Conservation (phyloP, 1,140 invertebrate genomes). For the Euura saliciscinereae region DNA sequence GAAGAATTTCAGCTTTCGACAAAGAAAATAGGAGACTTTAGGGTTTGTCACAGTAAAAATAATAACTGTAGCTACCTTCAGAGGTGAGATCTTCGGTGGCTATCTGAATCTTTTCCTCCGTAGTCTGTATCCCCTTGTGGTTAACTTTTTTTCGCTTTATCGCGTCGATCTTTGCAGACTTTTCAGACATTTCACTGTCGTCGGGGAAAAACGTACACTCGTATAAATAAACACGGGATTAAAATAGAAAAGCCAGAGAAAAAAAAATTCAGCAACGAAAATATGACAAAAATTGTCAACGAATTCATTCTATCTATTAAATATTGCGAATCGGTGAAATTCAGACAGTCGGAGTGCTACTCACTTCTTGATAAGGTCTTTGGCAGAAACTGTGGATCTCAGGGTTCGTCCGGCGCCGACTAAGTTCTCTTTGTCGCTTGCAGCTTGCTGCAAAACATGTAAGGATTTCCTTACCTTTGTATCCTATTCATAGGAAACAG, state of each 20-base stretch:
- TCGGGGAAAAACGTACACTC: too few species aligned
- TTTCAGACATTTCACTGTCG: constrained; percentile 36
- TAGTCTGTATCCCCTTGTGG: constrained; percentile 63
- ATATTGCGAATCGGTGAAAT: too few species aligned
- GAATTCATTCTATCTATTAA: too few species aligned
- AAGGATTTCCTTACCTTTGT: constrained; percentile 62
- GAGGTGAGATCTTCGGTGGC: constrained; percentile 67
- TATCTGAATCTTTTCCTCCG: constrained; percentile 58
- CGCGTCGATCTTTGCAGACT: constrained; percentile 28
- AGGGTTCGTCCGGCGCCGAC: constrained; percentile 59
- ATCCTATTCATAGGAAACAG: constrained; percentile 32
- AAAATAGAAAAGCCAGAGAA: too few species aligned
- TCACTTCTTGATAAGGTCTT: constrained; percentile 45
- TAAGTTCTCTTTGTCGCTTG: constrained; percentile 69
- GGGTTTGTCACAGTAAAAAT: not conserved
- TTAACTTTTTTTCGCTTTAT: constrained; percentile 43
- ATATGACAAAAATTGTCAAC: too few species aligned
- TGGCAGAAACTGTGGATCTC: constrained; percentile 34
- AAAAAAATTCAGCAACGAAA: too few species aligned
- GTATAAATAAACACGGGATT: too few species aligned
- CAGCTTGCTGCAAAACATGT: constrained; percentile 67
- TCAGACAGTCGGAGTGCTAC: constrained; percentile 8
- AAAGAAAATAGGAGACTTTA: constrained; percentile 11
- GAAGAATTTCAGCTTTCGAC: not conserved
- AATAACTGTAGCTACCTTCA: constrained; percentile 46